Evolutionary conservation across 1,140 invertebrate species (phyloP).

Genomic region (Drosophila grimshawi): DNA sequence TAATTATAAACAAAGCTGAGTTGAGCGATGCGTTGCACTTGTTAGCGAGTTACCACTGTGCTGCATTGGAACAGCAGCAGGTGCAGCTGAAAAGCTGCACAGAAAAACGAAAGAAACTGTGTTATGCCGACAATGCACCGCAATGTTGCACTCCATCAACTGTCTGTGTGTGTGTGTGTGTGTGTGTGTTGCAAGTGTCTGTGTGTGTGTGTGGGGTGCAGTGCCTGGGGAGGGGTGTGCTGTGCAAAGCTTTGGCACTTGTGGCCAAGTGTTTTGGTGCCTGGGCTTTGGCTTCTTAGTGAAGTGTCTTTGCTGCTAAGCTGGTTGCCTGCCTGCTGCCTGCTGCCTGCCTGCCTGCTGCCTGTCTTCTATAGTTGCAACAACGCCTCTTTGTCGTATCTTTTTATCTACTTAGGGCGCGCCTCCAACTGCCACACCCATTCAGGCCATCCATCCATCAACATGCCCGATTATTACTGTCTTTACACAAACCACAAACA

Average conservation of each 20-base stretch:
- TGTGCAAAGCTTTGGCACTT: slow-evolving; percentile 40
- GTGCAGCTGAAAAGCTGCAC: not conserved
- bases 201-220: not conserved
- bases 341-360: slow-evolving; percentile 7
- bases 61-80: slow-evolving; percentile 3
- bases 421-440: slow-evolving; percentile 1
- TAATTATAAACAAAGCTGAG: too few species aligned
- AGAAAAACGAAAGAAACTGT: slow-evolving; percentile 53
- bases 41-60: not conserved
- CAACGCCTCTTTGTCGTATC: slow-evolving; percentile 57
- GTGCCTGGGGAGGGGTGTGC: not conserved
- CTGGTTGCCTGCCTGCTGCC: slow-evolving; percentile 30
- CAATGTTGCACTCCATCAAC: slow-evolving; percentile 56
- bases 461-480: slow-evolving; percentile 45
- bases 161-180: not conserved
- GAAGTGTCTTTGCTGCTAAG: slow-evolving; percentile 50
- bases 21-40: too few species aligned
- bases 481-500: slow-evolving; percentile 34
- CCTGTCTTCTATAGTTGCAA: slow-evolving; percentile 25
- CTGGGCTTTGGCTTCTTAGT: slow-evolving; percentile 45
- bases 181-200: not conserved
- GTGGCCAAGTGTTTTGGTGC: slow-evolving; percentile 58
- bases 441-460: slow-evolving; percentile 22
- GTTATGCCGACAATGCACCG: slow-evolving; percentile 77
- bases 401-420: slow-evolving; percentile 63